Evolutionary conservation across 92 coral and sea anemone genomes (phyloP).

Genomic region (Porites evermanni): DNA sequence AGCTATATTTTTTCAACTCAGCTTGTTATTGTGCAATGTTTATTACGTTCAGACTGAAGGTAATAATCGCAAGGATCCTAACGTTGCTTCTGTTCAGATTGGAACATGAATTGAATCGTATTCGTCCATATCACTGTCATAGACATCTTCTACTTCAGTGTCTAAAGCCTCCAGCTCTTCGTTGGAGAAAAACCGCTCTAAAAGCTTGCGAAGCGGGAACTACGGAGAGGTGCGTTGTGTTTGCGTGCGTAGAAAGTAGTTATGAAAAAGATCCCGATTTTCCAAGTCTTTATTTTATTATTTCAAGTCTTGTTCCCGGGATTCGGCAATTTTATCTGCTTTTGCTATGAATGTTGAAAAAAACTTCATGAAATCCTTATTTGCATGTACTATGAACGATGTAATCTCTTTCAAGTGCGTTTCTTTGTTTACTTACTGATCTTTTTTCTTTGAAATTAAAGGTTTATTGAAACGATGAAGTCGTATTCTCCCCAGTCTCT

Average conservation of each 20-base stretch:
- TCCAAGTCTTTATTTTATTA: no score
- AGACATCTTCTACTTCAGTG: slow-evolving; percentile 89
- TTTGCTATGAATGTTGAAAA: no score
- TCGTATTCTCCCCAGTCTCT: slow-evolving; percentile 82
- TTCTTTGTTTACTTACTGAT: not conserved
- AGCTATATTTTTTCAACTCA: not conserved
- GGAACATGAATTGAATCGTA: slow-evolving; percentile 93
- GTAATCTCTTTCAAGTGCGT: not conserved
- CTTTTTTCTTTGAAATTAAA: slow-evolving; percentile 12
- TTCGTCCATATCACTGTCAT: slow-evolving; percentile 95
- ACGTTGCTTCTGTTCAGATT: slow-evolving; percentile 38
- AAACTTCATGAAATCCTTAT: no score
- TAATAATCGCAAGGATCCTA: not conserved
- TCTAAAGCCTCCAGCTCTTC: slow-evolving; percentile 89
- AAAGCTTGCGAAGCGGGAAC: slow-evolving; percentile 87
- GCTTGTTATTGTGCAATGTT: not conserved
- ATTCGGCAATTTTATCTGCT: no score
- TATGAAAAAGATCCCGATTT: no score
- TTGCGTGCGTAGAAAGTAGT: not conserved
- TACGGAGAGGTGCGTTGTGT: slow-evolving; percentile 61
- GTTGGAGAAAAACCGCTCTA: slow-evolving; percentile 82
- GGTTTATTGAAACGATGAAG: slow-evolving; percentile 85
- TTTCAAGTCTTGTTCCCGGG: no score
- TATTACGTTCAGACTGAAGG: not conserved
- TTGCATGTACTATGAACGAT: no score